These are phyloP conservation scores for Pandemis heparana DNA, from an alignment of 2,888 invertebrate species.

Conservation along the genomic window DNA sequence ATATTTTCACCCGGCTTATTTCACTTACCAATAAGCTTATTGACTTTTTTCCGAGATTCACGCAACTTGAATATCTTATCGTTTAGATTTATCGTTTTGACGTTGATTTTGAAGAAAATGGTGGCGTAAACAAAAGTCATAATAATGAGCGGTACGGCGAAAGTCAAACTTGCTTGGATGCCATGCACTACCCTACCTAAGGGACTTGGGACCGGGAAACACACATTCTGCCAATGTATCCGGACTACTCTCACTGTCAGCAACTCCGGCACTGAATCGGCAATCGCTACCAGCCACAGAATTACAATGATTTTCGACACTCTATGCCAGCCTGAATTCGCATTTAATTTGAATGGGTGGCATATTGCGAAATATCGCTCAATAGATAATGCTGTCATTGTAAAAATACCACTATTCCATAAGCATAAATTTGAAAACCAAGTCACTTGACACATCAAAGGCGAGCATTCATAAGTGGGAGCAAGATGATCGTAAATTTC, in stretches of 20 bases:
- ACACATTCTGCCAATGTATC: slow-evolving; percentile 45
- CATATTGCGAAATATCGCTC: slow-evolving; percentile 69
- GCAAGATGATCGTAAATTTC: slow-evolving; percentile 51
- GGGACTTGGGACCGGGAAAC: slow-evolving; percentile 46
- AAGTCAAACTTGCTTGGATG: slow-evolving; percentile 47
- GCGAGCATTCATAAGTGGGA: background rate
- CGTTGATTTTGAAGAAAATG: slow-evolving; percentile 53
- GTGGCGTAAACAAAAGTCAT: slow-evolving; percentile 52
- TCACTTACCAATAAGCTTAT: slow-evolving; percentile 56
- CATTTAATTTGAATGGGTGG: slow-evolving; percentile 61
- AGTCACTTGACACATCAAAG: slow-evolving; percentile 54
- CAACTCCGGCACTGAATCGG: slow-evolving; percentile 49
- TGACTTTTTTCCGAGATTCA: slow-evolving; percentile 52
- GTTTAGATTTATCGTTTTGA: slow-evolving; percentile 31
- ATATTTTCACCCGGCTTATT: background rate
- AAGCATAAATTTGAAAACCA: slow-evolving; percentile 58
- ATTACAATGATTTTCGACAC: slow-evolving; percentile 59
- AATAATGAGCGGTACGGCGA: slow-evolving; percentile 51
- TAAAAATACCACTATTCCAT: slow-evolving; percentile 68
- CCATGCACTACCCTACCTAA: slow-evolving; percentile 45
- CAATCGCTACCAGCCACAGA: slow-evolving; percentile 51
- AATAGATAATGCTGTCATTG: slow-evolving; percentile 66
- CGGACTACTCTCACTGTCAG: slow-evolving; percentile 48
- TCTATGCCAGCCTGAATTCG: slow-evolving; percentile 58
- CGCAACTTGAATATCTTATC: slow-evolving; percentile 50